Evolutionary conservation across 2,888 invertebrate species (phyloP).

Genomic region (Auanema sp.): DNA sequence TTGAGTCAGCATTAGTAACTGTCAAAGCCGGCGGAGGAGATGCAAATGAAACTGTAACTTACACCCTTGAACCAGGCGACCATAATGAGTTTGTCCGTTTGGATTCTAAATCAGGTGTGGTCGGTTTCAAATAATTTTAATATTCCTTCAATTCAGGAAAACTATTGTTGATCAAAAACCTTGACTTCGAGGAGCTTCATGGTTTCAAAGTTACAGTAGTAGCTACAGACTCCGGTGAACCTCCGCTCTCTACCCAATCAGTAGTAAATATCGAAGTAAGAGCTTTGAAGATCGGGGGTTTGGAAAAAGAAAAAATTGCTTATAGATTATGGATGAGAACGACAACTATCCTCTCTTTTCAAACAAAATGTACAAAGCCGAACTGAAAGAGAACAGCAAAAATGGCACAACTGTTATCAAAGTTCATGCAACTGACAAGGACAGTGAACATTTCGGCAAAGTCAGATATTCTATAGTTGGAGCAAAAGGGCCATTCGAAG

Average conservation of each 20-base stretch:
- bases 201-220: constrained; percentile 79
- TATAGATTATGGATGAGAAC: constrained; percentile 55
- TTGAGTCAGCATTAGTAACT: constrained; percentile 44
- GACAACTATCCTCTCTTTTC: constrained; percentile 55
- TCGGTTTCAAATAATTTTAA: background rate
- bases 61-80: constrained; percentile 24
- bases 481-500: constrained; percentile 33
- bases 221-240: constrained; percentile 78
- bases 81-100: constrained; percentile 30
- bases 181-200: constrained; percentile 76
- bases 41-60: constrained; percentile 63
- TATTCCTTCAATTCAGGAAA: constrained; percentile 21
- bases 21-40: constrained; percentile 70
- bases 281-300: no score
- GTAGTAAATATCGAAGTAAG: constrained; percentile 37
- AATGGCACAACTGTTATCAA: constrained; percentile 47
- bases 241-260: constrained; percentile 44
- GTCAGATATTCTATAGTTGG: constrained; percentile 72
- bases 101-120: constrained; percentile 22
- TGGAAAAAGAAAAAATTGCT: no score
- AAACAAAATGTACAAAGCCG: constrained; percentile 39
- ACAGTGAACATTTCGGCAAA: constrained; percentile 82
- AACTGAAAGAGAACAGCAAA: constrained; percentile 45
- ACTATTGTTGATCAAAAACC: constrained; percentile 24
- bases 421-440: constrained; percentile 77